These are phyloP conservation scores for Paramuricea clavata DNA, from an alignment of 92 coral and sea anemone genomes.

Conservation along the genomic window DNA sequence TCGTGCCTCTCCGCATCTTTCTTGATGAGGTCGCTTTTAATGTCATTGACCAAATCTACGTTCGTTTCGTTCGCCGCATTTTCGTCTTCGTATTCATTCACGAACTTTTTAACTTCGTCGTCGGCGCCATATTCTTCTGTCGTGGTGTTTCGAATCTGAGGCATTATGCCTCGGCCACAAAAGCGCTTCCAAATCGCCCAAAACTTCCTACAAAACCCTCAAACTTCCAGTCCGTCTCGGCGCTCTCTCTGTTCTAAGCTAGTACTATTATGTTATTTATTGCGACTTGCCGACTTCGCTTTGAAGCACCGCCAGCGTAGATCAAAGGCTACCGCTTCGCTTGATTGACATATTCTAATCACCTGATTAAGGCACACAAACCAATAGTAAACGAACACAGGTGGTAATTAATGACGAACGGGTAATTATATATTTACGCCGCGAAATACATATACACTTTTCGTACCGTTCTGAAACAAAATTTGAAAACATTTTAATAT, in stretches of 20 bases:
- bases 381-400: constrained; percentile 86
- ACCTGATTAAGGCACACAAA: constrained; percentile 87
- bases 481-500: not conserved
- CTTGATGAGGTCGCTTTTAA: constrained; percentile 96
- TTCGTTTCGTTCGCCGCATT: constrained; percentile 94
- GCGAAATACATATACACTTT: constrained; percentile 63
- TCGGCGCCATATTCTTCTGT: constrained; percentile 98
- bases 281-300: constrained; percentile 73
- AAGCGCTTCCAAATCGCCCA: not conserved
- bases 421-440: constrained; percentile 75
- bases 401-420: constrained; percentile 72
- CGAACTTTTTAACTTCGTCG: constrained; percentile 95
- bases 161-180: constrained; percentile 64
- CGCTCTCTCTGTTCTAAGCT: constrained; percentile 67
- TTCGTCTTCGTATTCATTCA: constrained; percentile 93
- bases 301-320: constrained; percentile 63
- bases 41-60: constrained; percentile 98
- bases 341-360: constrained; percentile 99
- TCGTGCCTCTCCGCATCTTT: constrained; percentile 97
- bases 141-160: constrained; percentile 93
- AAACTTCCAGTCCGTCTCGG: not conserved
- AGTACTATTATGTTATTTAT: constrained; percentile 43
- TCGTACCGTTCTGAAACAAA: no score
- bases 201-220: not conserved
- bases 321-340: constrained; percentile 89